These are phyloP conservation scores for Drosophila elegans DNA, from an alignment of 1,140 invertebrate genomes.

Conservation along the genomic window DNA sequence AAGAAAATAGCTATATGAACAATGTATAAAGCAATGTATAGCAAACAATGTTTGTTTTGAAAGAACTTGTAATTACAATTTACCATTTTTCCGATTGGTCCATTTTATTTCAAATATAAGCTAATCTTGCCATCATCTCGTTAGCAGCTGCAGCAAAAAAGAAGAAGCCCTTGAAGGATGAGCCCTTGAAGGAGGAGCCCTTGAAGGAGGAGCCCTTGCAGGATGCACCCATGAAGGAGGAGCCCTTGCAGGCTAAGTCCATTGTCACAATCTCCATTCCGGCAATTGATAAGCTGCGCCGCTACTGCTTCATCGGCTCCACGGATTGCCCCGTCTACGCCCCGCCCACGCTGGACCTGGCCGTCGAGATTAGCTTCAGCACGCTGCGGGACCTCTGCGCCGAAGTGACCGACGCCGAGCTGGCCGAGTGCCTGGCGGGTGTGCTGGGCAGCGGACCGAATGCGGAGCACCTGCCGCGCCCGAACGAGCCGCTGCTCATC, in stretches of 20 bases:
- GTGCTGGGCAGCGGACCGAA: conserved; percentile 23
- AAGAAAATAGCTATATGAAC: no score
- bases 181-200: no score
- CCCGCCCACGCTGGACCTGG: conserved; percentile 23
- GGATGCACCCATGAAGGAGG: neutral
- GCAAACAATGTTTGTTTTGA: no score
- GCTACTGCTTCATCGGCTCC: conserved; percentile 74
- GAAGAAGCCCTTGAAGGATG: neutral
- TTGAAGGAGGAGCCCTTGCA: neutral
- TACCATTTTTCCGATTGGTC: no score
- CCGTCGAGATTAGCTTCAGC: conserved; percentile 18
- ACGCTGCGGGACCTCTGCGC: conserved; percentile 29
- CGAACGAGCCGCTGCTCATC: conserved; percentile 70
- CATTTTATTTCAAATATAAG: neutral
- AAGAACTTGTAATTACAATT: no score
- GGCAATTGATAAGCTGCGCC: conserved; percentile 46
- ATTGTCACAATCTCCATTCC: conserved; percentile 4
- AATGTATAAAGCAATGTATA: no score
- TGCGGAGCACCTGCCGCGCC: conserved; percentile 40
- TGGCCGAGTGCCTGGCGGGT: conserved; percentile 38
- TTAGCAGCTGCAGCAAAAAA: conserved; percentile 1
- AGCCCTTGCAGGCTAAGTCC: neutral
- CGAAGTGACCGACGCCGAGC: conserved; percentile 17
- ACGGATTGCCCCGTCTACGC: conserved; percentile 62
- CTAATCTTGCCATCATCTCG: neutral